Evolutionary conservation across 2,797 vertebrate genomes (phyloP), one percentile per base, ranked within the genome.

Genomic region (Mormyrops boulengeri): DNA sequence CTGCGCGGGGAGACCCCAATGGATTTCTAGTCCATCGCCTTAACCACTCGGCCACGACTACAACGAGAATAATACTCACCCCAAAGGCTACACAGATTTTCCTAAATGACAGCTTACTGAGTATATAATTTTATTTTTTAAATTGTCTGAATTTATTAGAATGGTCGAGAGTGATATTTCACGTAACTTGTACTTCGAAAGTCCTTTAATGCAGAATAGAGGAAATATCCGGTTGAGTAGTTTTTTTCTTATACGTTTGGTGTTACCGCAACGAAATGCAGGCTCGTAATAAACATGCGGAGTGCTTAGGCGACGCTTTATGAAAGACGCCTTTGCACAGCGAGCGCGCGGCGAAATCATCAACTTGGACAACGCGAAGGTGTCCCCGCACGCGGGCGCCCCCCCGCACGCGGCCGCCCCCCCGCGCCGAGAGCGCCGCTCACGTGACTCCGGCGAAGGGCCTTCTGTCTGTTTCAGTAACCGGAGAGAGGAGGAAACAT

Each of bases 391-490:
- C 92, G 92, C 94, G 50, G 69, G n/a, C 53, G 49, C 69, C 89
- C 55, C 55, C 38, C 84, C 91, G 73, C 92, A 92, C 92, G 92
- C 94, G 50, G 69, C 34, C 53, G 49, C 69, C 89, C 55, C 11
- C 38, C 84, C n/a, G 38, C 19, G 82, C 22, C 94, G 94, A 80
- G 91, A 94, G 93, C 90, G 90, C 88, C 14, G 26, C 93, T 96
- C 94, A 94, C 94, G 95, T 95, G 95, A 95, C 94, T 92, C 69
- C 89, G 93, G 92, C 94, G 94, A 90, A 91, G 95, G 97, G 97
- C 97, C 97, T 97, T 96, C 96, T 96, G 97, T 96, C 94, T 97
- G 96, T 96, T 97, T 97, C 97, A 97, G 96, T 96, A 94, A 97
- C 96, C 95, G 96, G 97, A 97, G 93, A 96, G 95, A 93, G 96